phyloP scores from a whole-genome alignment of 1,140 invertebrate species.

The Pseudachorutes palmiensis region DNA sequence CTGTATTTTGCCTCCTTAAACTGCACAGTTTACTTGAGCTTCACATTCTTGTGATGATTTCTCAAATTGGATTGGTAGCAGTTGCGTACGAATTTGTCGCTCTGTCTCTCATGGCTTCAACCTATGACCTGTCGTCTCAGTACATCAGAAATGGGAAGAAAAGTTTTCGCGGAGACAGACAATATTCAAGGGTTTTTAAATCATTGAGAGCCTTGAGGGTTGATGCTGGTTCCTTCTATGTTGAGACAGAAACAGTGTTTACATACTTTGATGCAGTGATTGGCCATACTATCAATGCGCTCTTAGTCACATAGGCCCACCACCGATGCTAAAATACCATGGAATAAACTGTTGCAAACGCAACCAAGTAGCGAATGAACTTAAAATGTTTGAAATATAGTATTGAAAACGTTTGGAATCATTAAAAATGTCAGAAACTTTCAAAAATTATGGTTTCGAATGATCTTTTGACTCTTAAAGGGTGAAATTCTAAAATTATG shows the following conservation, averaged over 20 bases:
- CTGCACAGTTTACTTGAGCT: not conserved
- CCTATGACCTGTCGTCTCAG: not conserved
- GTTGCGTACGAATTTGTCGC: not conserved
- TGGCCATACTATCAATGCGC: not conserved
- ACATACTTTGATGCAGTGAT: not conserved
- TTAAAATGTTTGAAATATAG: no score
- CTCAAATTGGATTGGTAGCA: not conserved
- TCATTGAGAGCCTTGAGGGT: not conserved
- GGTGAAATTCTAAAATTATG: no score
- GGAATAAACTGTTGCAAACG: no score
- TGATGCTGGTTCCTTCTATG: not conserved
- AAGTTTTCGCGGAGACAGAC: not conserved
- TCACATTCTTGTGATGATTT: not conserved
- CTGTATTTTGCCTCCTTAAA: not conserved
- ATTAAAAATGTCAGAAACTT: no score
- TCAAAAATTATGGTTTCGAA: no score
- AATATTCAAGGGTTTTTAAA: not conserved
- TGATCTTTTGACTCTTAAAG: no score
- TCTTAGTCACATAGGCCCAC: no score
- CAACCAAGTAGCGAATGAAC: no score
- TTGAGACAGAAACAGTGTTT: not conserved
- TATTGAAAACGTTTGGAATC: no score
- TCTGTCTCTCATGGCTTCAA: not conserved
- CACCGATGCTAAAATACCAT: no score
- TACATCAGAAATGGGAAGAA: not conserved